These are phyloP conservation scores for Phalacrocorax carbo DNA, from an alignment of 2,113 vertebrate species.

Conservation along the genomic window DNA sequence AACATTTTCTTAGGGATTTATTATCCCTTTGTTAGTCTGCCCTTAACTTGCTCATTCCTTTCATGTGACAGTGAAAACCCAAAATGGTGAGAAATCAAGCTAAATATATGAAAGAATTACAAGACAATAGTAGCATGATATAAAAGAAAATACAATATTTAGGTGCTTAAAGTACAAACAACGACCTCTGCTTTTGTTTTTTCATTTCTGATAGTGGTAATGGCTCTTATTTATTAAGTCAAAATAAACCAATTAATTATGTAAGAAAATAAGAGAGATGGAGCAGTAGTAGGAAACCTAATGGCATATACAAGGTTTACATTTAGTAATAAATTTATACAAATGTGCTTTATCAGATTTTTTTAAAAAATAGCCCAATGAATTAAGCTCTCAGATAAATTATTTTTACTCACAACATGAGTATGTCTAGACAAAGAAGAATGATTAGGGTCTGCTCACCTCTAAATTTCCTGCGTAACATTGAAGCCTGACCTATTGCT, in stretches of 20 bases:
- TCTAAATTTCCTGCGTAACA: neutral
- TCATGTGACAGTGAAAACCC: neutral
- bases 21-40: slow-evolving; percentile 13
- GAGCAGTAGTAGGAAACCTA: neutral
- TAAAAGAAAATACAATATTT: neutral
- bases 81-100: neutral
- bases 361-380: neutral
- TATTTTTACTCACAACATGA: neutral
- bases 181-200: neutral
- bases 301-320: neutral
- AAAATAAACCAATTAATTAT: neutral
- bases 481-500: neutral
- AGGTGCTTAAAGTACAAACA: neutral
- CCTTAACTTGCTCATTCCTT: slow-evolving; percentile 22
- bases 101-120: neutral
- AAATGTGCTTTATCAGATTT: neutral
- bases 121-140: neutral
- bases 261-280: neutral
- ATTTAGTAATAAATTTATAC: neutral
- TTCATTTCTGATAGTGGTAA: neutral
- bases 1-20: slow-evolving; percentile 56
- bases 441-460: neutral
- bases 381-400: neutral
- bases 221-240: neutral
- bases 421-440: neutral